A percentile compares a stretch with the other conserved stretches of the same genome.
Evolutionary conservation across 2,113 vertebrate species (phyloP).

Genomic region (Amazona vittata): DNA sequence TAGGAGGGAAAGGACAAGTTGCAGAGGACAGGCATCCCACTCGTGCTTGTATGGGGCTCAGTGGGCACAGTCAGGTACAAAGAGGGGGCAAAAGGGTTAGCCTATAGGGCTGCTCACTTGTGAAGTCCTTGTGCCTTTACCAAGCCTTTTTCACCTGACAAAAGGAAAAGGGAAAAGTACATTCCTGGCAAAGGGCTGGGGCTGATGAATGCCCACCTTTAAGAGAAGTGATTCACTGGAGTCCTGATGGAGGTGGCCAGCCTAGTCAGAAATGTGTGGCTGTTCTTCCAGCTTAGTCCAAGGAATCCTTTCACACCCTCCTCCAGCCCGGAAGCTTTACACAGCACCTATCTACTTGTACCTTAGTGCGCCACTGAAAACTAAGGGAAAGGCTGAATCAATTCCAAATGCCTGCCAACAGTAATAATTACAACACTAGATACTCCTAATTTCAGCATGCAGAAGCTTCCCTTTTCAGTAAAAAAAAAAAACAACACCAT

Average conservation of each 20-base stretch:
- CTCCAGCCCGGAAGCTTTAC: background rate
- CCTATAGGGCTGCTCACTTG: rapidly evolving
- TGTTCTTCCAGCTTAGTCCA: background rate
- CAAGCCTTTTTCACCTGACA: background rate
- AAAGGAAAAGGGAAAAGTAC: background rate
- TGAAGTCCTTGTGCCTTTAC: background rate
- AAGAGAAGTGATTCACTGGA: background rate
- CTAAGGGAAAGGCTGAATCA: background rate
- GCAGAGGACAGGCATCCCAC: no score
- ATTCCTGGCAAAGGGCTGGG: background rate
- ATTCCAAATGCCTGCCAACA: background rate
- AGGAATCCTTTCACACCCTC: background rate
- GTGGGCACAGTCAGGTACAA: background rate
- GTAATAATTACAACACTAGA: background rate
- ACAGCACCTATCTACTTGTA: background rate
- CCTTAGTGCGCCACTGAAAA: background rate
- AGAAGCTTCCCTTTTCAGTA: background rate
- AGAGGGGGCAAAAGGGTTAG: background rate
- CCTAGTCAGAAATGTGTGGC: background rate
- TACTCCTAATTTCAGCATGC: background rate
- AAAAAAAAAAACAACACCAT: background rate
- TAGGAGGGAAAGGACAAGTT: no score
- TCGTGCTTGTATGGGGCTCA: no score
- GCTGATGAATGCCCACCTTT: background rate
- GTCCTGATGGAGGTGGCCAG: background rate